Percentiles rank a stretch among this genome's conserved stretches.
Conservation (phyloP, 2,888 invertebrate species). For the Diadegma fenestrale region DNA sequence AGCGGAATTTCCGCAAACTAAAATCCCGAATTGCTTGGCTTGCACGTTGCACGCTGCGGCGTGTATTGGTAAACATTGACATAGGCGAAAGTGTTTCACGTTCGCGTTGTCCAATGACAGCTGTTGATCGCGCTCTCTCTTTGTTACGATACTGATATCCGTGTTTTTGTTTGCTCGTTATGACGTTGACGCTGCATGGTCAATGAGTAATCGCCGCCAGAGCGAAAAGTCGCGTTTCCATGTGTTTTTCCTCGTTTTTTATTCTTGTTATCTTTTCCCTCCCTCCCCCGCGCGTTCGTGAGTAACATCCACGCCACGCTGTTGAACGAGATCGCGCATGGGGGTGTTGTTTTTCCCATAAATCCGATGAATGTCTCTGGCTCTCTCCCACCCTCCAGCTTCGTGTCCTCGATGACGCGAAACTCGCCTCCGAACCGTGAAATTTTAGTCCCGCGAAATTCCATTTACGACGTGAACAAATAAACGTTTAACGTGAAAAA, state of each 20-base stretch:
- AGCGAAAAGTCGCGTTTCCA: not conserved
- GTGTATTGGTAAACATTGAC: not conserved
- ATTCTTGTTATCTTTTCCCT: not conserved
- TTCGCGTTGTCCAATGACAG: not conserved
- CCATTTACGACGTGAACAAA: not conserved
- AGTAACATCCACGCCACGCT: not conserved
- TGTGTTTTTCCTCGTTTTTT: not conserved
- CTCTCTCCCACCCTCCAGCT: not conserved
- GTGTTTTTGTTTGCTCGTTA: conserved; percentile 15
- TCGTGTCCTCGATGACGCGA: not conserved
- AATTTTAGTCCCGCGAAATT: conserved; percentile 1
- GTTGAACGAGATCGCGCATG: not conserved
- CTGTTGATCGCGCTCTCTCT: conserved; percentile 5
- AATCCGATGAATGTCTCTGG: not conserved
- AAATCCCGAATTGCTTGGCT: not conserved
- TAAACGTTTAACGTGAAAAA: not conserved
- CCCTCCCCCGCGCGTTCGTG: not conserved
- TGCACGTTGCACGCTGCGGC: not conserved
- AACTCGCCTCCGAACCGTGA: not conserved
- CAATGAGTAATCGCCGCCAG: not conserved
- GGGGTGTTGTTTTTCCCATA: conserved; percentile 4
- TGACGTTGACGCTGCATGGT: conserved; percentile 11
- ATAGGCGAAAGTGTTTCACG: not conserved
- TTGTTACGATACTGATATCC: conserved; percentile 1
- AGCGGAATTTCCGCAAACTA: not conserved